Percentiles rank a stretch among this genome's conserved stretches.
Conservation (phyloP, 2,113 vertebrate species). For the Sceloporus undulatus region DNA sequence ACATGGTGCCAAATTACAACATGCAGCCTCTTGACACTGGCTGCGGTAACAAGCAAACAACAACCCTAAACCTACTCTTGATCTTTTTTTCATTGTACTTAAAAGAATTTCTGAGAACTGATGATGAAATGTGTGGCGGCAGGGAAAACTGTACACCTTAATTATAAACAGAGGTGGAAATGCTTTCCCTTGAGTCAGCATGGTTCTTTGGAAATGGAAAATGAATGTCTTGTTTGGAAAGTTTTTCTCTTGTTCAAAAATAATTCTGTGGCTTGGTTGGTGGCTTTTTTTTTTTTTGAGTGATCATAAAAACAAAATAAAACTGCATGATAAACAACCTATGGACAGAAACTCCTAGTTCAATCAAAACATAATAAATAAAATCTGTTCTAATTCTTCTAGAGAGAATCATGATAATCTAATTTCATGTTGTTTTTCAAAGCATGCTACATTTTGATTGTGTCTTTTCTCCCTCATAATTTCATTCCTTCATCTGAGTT, state of each 20-base stretch:
- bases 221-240: neutral
- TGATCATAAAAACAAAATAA: neutral
- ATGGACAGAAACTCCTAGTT: neutral
- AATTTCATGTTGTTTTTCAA: constrained; percentile 25
- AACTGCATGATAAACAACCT: neutral
- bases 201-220: neutral
- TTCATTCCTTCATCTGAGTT: neutral
- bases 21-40: neutral
- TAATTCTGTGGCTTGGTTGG: neutral
- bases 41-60: neutral
- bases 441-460: neutral
- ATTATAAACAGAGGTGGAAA: neutral
- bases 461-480: neutral
- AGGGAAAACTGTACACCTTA: neutral
- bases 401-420: constrained; percentile 5
- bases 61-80: neutral
- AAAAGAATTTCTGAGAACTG: constrained; percentile 16
- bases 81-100: neutral
- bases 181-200: neutral
- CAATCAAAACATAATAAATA: neutral
- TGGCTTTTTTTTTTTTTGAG: neutral
- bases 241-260: neutral
- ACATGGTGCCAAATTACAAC: neutral
- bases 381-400: neutral
- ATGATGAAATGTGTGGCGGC: neutral